phyloP scores from a whole-genome alignment of 2,797 vertebrate genomes.

The Xenops minutus region DNA sequence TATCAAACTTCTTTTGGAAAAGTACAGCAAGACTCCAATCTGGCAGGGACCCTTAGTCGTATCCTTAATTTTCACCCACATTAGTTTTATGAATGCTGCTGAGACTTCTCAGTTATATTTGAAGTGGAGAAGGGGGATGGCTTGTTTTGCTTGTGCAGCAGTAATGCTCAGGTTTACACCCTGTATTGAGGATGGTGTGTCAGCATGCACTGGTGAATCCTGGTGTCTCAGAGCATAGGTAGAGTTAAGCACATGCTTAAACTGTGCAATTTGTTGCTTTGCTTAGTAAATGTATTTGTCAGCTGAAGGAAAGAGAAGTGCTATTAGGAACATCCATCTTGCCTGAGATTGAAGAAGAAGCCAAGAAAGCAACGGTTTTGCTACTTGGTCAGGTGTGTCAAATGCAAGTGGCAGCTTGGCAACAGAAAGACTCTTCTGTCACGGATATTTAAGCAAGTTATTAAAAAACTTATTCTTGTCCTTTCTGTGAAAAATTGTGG shows the following conservation, averaged over 20 bases:
- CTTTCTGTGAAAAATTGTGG: slow-evolving; percentile 1
- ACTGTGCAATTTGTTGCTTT: background rate
- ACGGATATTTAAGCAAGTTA: slow-evolving; percentile 15
- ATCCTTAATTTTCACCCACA: background rate
- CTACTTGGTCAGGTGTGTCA: background rate
- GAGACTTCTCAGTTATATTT: background rate
- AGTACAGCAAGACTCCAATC: background rate
- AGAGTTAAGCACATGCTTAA: background rate
- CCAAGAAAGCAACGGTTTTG: fast-evolving
- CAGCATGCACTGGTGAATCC: background rate
- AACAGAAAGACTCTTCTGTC: background rate
- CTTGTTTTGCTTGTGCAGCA: background rate
- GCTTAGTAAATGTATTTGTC: background rate
- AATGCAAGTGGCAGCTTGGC: background rate
- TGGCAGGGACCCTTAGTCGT: background rate
- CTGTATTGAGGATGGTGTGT: background rate
- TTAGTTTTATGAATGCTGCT: background rate
- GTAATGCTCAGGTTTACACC: background rate
- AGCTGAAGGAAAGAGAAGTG: background rate
- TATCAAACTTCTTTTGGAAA: background rate
- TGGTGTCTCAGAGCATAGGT: background rate
- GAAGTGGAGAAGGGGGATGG: background rate
- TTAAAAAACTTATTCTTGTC: slow-evolving; percentile 20
- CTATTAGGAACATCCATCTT: background rate
- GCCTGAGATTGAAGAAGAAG: background rate